These are phyloP conservation scores for Drosophila sproati DNA, from an alignment of 1,140 invertebrate species.

Conservation along the genomic window DNA sequence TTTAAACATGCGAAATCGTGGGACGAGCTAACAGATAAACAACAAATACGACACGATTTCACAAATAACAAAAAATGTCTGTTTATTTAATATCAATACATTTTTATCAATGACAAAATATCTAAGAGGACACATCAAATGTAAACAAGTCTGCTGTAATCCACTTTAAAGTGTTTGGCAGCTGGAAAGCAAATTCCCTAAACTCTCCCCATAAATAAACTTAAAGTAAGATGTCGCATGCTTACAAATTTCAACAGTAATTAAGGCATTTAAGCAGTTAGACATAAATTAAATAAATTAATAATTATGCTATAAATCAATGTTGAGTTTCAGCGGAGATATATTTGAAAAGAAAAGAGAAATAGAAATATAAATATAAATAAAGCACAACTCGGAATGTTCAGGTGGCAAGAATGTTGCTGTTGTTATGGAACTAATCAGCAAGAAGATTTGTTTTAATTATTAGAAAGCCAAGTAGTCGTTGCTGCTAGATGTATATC, in stretches of 20 bases:
- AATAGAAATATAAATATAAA: neutral
- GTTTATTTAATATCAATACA: conserved; percentile 70
- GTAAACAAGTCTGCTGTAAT: conserved; percentile 67
- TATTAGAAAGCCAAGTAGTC: conserved; percentile 32
- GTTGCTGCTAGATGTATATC: conserved; percentile 7
- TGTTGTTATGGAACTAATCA: neutral
- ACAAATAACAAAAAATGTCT: conserved; percentile 47
- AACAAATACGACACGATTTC: conserved; percentile 57
- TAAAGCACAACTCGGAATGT: neutral
- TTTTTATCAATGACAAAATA: conserved; percentile 64
- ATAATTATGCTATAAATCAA: too few relatives aligned
- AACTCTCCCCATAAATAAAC: neutral
- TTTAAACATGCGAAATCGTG: conserved; percentile 82
- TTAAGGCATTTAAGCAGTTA: conserved; percentile 35
- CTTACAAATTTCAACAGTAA: conserved; percentile 21
- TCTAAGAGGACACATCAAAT: conserved; percentile 29
- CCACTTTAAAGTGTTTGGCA: neutral
- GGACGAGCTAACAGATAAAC: conserved; percentile 38
- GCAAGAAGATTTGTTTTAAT: conserved; percentile 15
- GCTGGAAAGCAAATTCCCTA: neutral
- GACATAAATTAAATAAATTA: too few relatives aligned
- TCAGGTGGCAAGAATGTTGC: conserved; percentile 3
- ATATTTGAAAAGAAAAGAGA: neutral
- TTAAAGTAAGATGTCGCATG: too few relatives aligned
- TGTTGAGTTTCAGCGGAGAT: neutral